Conservation (phyloP, 2,888 invertebrate species). For the Temnothorax unifasciatus region DNA sequence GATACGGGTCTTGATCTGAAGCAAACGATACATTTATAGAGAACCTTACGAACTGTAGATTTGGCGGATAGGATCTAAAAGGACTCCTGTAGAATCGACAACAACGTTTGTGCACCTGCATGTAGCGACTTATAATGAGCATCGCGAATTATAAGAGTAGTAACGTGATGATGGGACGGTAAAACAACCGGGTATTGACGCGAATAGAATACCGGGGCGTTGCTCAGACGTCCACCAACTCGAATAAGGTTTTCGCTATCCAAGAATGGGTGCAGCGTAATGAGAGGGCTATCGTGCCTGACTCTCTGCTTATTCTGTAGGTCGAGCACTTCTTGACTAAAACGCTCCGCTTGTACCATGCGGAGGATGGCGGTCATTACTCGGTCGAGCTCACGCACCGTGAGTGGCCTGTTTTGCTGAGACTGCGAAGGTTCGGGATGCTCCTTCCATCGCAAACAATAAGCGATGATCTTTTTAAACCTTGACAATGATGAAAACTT, state of each 20-base stretch:
- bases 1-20: rapidly evolving
- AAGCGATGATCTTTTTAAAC: too few species aligned
- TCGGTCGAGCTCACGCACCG: background rate
- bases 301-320: background rate
- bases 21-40: background rate
- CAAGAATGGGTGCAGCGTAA: background rate
- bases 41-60: background rate
- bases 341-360: background rate
- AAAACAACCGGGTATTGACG: background rate
- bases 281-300: background rate
- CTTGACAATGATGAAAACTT: too few species aligned
- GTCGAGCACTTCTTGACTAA: background rate
- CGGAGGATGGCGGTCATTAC: background rate
- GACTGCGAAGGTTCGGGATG: too few species aligned
- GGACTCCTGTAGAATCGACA: background rate
- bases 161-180: background rate
- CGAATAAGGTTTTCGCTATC: background rate
- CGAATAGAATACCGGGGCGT: background rate
- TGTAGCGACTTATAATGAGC: background rate
- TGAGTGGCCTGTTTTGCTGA: background rate
- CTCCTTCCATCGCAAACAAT: too few species aligned
- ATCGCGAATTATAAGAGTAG: background rate
- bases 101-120: background rate
- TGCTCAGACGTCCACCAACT: background rate
- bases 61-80: background rate